Percentiles rank a stretch among this genome's conserved stretches.
These are phyloP conservation scores for Panurus biarmicus DNA, from an alignment of 2,113 vertebrate genomes.

Conservation along the genomic window DNA sequence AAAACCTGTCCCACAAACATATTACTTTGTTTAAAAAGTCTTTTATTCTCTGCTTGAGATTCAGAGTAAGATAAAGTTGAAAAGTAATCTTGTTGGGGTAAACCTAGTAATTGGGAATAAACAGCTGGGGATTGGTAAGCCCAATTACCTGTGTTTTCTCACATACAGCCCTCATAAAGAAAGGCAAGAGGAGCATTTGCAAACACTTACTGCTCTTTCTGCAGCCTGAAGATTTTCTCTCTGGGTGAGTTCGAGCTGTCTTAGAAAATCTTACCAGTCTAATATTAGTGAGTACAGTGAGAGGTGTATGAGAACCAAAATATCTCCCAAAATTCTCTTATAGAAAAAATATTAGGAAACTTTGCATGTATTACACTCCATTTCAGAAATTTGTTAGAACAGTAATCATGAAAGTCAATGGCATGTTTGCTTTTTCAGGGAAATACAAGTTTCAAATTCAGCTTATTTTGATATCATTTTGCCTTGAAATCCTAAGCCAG, in stretches of 20 bases:
- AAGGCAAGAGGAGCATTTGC: not conserved
- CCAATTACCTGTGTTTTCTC: not conserved
- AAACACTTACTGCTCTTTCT: not conserved
- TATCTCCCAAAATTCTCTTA: not conserved
- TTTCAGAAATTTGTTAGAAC: not conserved
- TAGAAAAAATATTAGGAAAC: not conserved
- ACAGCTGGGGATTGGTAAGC: not conserved
- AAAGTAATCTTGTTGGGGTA: not conserved
- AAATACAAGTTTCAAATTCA: not conserved
- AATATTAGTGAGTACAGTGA: not conserved
- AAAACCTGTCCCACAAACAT: not conserved
- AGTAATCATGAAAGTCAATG: not conserved
- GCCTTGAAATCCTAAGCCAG: not conserved
- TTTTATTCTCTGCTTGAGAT: not conserved
- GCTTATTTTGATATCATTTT: not conserved
- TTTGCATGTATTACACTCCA: not conserved
- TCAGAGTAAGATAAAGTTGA: not conserved
- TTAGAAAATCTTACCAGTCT: not conserved
- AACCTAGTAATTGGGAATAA: not conserved
- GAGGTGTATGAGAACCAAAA: not conserved
- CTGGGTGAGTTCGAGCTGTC: not conserved
- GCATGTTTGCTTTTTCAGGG: not conserved
- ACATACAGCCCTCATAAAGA: rapidly evolving
- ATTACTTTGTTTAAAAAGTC: not conserved
- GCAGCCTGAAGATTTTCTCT: not conserved